phyloP scores from a whole-genome alignment of 2,888 invertebrate species.

The Lordiphosa fenestrarum region DNA sequence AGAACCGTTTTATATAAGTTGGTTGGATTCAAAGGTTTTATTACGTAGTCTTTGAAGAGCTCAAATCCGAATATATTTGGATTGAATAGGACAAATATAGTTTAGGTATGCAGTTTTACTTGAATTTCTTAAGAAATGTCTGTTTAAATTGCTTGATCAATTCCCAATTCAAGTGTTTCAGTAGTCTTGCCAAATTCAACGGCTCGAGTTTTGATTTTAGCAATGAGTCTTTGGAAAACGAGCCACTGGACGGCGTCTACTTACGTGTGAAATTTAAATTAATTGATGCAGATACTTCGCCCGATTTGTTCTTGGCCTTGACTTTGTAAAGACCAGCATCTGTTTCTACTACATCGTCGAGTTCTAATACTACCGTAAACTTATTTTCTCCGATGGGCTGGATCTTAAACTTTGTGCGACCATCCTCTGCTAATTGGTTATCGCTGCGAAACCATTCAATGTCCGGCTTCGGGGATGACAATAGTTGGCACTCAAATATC shows the following conservation, averaged over 20 bases:
- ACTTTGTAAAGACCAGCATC: slow-evolving; percentile 98
- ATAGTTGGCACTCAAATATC: slow-evolving; percentile 95
- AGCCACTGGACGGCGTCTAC: slow-evolving; percentile 79
- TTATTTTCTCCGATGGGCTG: slow-evolving; percentile 92
- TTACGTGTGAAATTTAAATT: slow-evolving; percentile 99
- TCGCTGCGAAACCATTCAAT: slow-evolving; percentile 96
- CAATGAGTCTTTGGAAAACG: too few relatives aligned
- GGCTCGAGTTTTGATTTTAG: too few relatives aligned
- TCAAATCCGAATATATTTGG: too few relatives aligned
- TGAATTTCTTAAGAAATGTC: too few relatives aligned
- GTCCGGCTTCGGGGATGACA: slow-evolving; percentile 93
- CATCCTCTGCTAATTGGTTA: slow-evolving; percentile 90
- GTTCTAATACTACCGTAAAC: slow-evolving; percentile 93
- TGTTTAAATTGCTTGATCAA: too few relatives aligned
- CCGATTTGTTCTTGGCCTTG: slow-evolving; percentile 97
- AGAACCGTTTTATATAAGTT: too few relatives aligned
- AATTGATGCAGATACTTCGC: slow-evolving; percentile 97
- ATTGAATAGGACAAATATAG: too few relatives aligned
- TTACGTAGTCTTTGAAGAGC: too few relatives aligned
- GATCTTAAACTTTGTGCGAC: slow-evolving; percentile 92
- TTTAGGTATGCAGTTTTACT: too few relatives aligned
- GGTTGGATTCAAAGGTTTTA: too few relatives aligned
- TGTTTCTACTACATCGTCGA: slow-evolving; percentile 97
- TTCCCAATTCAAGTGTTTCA: too few relatives aligned
- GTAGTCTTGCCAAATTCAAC: too few relatives aligned